A percentile compares a stretch with the other conserved stretches of the same genome.
These are phyloP conservation scores for Gymnocypris eckloni DNA, from an alignment of 2,797 vertebrate genomes.

Conservation along the genomic window DNA sequence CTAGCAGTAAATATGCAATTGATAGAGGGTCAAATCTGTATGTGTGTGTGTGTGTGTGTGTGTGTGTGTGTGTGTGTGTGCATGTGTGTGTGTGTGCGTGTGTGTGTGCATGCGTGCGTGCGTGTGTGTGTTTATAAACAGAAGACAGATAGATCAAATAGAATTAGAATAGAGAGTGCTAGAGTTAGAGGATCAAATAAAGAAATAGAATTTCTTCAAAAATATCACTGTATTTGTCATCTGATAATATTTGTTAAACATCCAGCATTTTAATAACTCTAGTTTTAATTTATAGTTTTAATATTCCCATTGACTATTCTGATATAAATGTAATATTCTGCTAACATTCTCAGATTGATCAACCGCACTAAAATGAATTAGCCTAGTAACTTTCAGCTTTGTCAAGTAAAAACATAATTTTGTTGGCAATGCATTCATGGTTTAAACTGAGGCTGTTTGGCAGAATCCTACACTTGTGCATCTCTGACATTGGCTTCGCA, in stretches of 20 bases:
- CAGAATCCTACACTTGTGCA: background rate
- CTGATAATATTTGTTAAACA: background rate
- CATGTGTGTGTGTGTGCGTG: no score
- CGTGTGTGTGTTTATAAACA: no score
- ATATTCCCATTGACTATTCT: constrained; percentile 9
- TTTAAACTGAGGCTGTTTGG: background rate
- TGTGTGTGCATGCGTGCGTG: no score
- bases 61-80: no score
- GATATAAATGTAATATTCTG: background rate
- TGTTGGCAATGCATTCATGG: background rate
- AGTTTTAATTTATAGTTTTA: background rate
- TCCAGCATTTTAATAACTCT: background rate
- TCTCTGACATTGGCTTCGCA: constrained; percentile 8
- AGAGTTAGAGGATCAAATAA: no score
- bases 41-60: no score
- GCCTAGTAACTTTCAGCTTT: background rate
- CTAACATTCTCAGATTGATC: background rate
- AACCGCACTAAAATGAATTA: background rate
- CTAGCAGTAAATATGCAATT: no score
- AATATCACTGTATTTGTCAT: background rate
- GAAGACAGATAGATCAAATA: no score
- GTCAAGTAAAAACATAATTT: background rate
- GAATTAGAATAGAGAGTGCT: no score
- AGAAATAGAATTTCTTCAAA: background rate
- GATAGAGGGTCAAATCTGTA: no score